These are phyloP conservation scores for Vollenhovia emeryi DNA, from an alignment of 1,140 invertebrate genomes.

Conservation along the genomic window DNA sequence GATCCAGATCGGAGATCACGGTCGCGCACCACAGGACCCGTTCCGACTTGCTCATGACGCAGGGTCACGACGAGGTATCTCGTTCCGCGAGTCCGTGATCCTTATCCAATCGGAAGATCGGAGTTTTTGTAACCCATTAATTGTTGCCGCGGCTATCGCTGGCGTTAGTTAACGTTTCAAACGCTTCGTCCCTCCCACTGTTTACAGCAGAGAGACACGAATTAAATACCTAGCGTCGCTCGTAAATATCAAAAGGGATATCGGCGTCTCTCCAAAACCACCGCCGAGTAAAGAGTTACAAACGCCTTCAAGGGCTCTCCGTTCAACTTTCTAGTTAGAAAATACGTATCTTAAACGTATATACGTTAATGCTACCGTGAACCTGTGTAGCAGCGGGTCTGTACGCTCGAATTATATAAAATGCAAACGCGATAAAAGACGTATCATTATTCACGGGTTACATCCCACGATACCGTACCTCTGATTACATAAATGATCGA, in stretches of 20 bases:
- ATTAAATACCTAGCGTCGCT: neutral
- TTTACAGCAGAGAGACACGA: neutral
- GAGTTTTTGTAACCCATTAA: slow-evolving; percentile 35
- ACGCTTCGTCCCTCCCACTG: neutral
- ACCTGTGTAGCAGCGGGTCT: neutral
- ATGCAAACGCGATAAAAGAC: slow-evolving; percentile 28
- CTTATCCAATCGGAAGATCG: slow-evolving; percentile 33
- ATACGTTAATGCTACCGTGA: slow-evolving; percentile 34
- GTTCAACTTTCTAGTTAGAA: neutral
- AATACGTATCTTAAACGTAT: neutral
- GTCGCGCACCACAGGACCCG: slow-evolving; percentile 48
- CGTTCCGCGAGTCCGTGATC: neutral
- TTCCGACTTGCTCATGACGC: slow-evolving; percentile 48
- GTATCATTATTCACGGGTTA: slow-evolving; percentile 45
- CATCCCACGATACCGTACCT: slow-evolving; percentile 38
- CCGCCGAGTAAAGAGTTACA: neutral
- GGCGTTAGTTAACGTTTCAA: slow-evolving; percentile 4
- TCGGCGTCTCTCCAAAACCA: neutral
- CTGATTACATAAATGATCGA: slow-evolving; percentile 58
- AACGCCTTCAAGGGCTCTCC: neutral
- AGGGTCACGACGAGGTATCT: slow-evolving; percentile 69
- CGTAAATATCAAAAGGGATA: slow-evolving; percentile 18
- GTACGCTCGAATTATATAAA: slow-evolving; percentile 33
- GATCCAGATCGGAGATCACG: slow-evolving; percentile 79
- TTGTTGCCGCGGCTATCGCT: neutral